Evolutionary conservation across 37 sponge, comb jelly and placozoan genomes (phyloP), one percentile per base, ranked within the genome.

Genomic region (Bolinopsis microptera): DNA sequence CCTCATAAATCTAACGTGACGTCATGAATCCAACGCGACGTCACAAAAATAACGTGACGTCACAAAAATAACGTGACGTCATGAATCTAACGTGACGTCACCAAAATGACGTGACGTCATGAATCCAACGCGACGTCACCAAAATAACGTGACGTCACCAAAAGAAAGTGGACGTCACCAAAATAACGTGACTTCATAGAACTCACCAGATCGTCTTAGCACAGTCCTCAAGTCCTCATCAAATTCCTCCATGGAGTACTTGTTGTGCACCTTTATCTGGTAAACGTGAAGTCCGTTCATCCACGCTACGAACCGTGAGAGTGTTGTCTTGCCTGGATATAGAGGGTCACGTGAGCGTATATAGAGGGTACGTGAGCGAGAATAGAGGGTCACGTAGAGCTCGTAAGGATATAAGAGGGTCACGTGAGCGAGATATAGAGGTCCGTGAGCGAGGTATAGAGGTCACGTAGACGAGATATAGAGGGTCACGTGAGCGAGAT

Each of bases 251-350:
- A 96, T 95, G 2, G 95, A 95, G 93, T 98, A 97, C 82, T 35
- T 80, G 82, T 80, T 80, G 38, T 2, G 32, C 68, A 95, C 97
- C 94, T 98, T 98, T 70, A 98, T 95, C 93, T 98, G 97, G 93
- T 94, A 95, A 39, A 98, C 95, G 0, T 96, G 93, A 69, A 96
- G 94, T 0, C 99, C 99, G 93, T 98, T 98, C 94, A 98, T 98
- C 99, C 99, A 98, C 32, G 99, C 97, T 32, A 98, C 97, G 93
- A 98, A 98, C 16, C 99, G 40, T 0, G 99, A 97, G 92, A 98
- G 94, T 27, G 99, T 98, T 30, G 99, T 98, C 95, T 98, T 98
- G 0, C 90, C 90, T 83, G 68, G 16, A 61, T n/a, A n/a, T n/a
- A n/a, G n/a, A n/a, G n/a, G n/a, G n/a, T n/a, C n/a, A n/a, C n/a